Conservation (phyloP, 2,113 vertebrate genomes). For the Cranoglanis bouderius region DNA sequence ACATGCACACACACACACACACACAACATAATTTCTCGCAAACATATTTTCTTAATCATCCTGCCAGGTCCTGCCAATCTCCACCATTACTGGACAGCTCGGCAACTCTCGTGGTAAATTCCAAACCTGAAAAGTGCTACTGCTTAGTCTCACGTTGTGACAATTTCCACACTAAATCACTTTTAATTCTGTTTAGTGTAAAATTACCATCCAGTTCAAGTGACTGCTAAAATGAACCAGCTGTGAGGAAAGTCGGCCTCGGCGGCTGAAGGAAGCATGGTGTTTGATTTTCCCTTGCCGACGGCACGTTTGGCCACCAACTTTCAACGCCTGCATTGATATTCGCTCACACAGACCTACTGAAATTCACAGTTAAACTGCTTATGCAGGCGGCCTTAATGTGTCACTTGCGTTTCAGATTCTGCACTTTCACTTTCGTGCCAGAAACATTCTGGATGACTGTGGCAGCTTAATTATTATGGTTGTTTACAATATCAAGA, state of each 20-base stretch:
- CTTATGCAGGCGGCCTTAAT: constrained; percentile 42
- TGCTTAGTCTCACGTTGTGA: constrained; percentile 70
- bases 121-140: constrained; percentile 64
- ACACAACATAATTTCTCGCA: constrained; percentile 12
- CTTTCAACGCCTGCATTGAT: constrained; percentile 74
- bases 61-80: constrained; percentile 12
- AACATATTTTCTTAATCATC: background rate
- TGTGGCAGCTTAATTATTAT: constrained; percentile 44
- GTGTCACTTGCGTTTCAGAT: constrained; percentile 25
- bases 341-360: constrained; percentile 65
- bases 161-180: constrained; percentile 73
- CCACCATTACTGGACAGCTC: constrained; percentile 38
- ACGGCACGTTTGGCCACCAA: constrained; percentile 63
- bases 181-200: constrained; percentile 77
- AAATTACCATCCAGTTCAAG: constrained; percentile 74
- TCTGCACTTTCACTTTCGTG: constrained; percentile 1
- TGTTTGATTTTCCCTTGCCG: constrained; percentile 71
- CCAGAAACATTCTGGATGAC: background rate
- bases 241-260: constrained; percentile 62
- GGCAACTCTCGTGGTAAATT: constrained; percentile 52
- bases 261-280: constrained; percentile 67
- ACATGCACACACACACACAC: constrained; percentile 34
- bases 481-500: constrained; percentile 43
- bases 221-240: constrained; percentile 76
- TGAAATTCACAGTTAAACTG: constrained; percentile 53